Evolutionary conservation across 2,888 invertebrate species (phyloP), one percentile per base, ranked within the genome.

Genomic region (Temnothorax ravouxi): DNA sequence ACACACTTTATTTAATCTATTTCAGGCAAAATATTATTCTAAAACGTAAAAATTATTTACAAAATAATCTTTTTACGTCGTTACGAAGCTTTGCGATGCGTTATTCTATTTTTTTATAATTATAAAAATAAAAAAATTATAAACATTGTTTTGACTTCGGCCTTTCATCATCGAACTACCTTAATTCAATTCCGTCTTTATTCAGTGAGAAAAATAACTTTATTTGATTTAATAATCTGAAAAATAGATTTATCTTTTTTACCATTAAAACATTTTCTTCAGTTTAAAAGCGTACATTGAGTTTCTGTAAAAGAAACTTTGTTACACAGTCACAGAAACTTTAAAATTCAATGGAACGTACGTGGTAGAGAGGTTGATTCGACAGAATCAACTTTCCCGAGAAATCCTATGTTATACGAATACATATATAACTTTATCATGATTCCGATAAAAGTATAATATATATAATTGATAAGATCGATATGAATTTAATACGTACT

Each of bases 311-410:
- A 9, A 34, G 38, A 59, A 79, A 79, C 56, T 77, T 77, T 77
- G 54, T 74, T 34, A 21, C 47, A 34, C 6, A 77, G 15, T 54
- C 18, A 21, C 29, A 44, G 11, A 72, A 77, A 77, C 74, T 56
- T 72, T 50, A 25, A 56, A 71, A 74, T 77, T 77, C 54, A 79
- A 74, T 79, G 34, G 8, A 41, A 34, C 21, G 13, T 38, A 56
- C 21, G 13, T 29, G 44, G 56, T 54, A 15, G 29, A 47, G 59
- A 62, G 41, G 34, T 79, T 74, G 47, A 25, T 13, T 77, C 56
- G 21, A 15, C 41, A 74, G 44, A 79, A 34, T 56, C 21, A 34
- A 74, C 44, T 80, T 80, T 47, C 5, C 38, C 25, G 13, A 59
- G 18, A 13, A 80, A 47, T 80, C 9, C 21, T 29, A 15, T 2